These are phyloP conservation scores for Crypturellus undulatus DNA, from an alignment of 2,113 vertebrate genomes.

Conservation along the genomic window DNA sequence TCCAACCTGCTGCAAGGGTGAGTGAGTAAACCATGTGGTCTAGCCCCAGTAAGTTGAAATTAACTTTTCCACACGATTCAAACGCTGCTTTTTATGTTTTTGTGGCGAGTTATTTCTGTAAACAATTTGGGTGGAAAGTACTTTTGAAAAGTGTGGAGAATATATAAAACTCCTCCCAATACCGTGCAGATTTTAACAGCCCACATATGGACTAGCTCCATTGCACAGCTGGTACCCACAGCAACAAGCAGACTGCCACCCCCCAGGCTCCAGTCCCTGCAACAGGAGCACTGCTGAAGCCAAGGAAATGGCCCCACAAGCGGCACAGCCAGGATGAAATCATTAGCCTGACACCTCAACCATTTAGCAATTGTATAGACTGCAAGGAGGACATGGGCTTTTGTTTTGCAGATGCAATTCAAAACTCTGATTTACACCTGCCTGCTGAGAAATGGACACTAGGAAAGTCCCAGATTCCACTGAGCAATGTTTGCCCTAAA, in stretches of 20 bases:
- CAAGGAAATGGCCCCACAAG: not conserved
- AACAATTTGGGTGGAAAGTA: not conserved
- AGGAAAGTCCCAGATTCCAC: not conserved
- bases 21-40: not conserved
- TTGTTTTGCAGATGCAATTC: not conserved
- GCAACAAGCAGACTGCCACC: not conserved
- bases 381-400: not conserved
- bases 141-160: not conserved
- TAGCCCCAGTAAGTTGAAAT: not conserved
- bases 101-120: not conserved
- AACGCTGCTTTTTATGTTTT: slow-evolving; percentile 2
- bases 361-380: not conserved
- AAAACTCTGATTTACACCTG: not conserved
- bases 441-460: not conserved
- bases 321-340: not conserved
- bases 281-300: not conserved
- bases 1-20: not conserved
- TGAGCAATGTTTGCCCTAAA: not conserved
- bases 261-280: not conserved
- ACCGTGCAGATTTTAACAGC: slow-evolving; percentile 8
- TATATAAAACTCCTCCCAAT: not conserved
- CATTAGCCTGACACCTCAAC: not conserved
- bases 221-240: not conserved
- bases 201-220: not conserved
- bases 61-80: not conserved